Percentiles rank a stretch among this genome's conserved stretches.
These are phyloP conservation scores for Anguilla pacifica DNA, from an alignment of 2,797 vertebrate species.

Conservation along the genomic window DNA sequence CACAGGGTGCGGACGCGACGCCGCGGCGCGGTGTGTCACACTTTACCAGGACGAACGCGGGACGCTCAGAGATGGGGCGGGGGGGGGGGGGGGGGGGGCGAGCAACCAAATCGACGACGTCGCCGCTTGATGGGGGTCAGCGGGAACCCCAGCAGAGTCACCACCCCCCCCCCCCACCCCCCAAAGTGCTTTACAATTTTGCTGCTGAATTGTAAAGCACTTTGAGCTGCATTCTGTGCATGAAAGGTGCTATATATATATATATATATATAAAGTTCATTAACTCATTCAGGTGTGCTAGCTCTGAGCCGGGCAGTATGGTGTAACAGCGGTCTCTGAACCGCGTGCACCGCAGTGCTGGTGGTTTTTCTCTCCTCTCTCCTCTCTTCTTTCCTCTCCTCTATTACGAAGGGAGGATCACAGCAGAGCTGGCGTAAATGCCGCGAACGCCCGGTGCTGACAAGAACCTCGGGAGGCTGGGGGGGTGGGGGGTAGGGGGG, in stretches of 20 bases:
- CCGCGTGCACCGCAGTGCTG: constrained; percentile 52
- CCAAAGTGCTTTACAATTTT: too few species aligned
- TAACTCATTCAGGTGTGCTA: constrained; percentile 26
- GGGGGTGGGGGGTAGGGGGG: too few species aligned
- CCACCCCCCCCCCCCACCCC: too few species aligned
- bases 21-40: constrained; percentile 20
- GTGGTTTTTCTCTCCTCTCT: constrained; percentile 37
- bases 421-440: background rate
- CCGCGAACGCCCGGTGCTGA: background rate
- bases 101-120: background rate
- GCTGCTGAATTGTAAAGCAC: too few species aligned
- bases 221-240: too few species aligned
- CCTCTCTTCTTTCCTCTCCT: constrained; percentile 31
- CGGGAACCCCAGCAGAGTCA: background rate
- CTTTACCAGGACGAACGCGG: background rate
- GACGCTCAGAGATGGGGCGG: background rate
- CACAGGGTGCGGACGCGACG: constrained; percentile 32
- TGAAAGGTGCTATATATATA: too few species aligned
- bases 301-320: constrained; percentile 50
- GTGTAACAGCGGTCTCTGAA: constrained; percentile 64
- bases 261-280: too few species aligned
- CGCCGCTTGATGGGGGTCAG: too few species aligned
- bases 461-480: background rate
- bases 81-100: background rate
- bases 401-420: constrained; percentile 32